A percentile compares a stretch with the other conserved stretches of the same genome.
phyloP scores from a whole-genome alignment of 2,113 vertebrate genomes.

The Cervus canadensis region DNA sequence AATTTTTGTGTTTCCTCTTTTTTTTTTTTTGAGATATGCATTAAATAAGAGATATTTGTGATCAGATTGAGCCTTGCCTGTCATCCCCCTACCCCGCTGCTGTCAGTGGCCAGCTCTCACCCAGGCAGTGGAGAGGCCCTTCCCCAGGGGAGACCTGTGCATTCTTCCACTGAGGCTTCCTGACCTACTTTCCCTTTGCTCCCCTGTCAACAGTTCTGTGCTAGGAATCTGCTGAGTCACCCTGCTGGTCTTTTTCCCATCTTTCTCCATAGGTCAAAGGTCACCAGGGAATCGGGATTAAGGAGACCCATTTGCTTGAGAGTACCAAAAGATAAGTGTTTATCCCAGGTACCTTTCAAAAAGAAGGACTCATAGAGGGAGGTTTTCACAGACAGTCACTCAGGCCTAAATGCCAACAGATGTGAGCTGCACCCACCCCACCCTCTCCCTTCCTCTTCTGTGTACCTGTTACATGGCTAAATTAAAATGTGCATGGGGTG shows the following conservation, averaged over 20 bases:
- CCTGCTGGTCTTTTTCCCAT: background rate
- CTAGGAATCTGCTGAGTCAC: background rate
- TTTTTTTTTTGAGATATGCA: background rate
- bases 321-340: background rate
- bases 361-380: background rate
- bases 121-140: too few species aligned
- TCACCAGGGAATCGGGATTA: background rate
- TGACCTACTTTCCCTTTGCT: background rate
- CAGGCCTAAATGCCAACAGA: background rate
- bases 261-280: background rate
- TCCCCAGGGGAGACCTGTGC: background rate
- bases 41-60: background rate
- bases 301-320: background rate
- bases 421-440: background rate
- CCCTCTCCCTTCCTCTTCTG: background rate
- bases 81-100: background rate
- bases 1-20: background rate
- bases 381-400: background rate
- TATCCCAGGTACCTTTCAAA: background rate
- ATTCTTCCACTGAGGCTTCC: background rate
- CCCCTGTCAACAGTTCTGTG: background rate
- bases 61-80: background rate
- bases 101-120: background rate
- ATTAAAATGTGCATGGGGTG: background rate
- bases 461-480: background rate